Evolutionary conservation across 1,140 invertebrate genomes (phyloP).

Genomic region (Heliconius congener): DNA sequence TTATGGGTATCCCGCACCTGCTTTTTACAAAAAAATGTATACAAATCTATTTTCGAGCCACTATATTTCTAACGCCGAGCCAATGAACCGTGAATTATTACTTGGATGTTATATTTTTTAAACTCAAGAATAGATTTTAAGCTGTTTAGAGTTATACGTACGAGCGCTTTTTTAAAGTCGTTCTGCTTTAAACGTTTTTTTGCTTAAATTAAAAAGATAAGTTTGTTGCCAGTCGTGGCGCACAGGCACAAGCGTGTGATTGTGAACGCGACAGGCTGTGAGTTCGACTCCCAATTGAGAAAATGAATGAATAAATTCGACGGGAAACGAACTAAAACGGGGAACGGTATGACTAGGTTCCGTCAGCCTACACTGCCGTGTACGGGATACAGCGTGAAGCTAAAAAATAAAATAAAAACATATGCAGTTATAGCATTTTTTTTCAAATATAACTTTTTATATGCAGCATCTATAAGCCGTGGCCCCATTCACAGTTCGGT

Average conservation of each 20-base stretch:
- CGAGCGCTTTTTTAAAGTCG: neutral
- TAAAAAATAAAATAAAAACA: neutral
- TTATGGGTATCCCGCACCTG: conserved; percentile 53
- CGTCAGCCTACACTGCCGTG: no score
- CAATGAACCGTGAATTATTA: conserved; percentile 59
- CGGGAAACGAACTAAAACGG: no score
- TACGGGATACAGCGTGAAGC: no score
- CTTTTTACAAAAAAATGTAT: conserved; percentile 68
- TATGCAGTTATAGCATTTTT: neutral
- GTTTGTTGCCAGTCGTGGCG: no score
- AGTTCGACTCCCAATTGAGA: no score
- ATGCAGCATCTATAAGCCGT: conserved; percentile 47
- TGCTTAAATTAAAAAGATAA: neutral
- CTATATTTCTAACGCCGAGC: conserved; percentile 40
- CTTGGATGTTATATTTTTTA: conserved; percentile 46
- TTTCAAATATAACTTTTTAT: neutral
- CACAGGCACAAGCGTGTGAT: no score
- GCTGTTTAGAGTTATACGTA: neutral
- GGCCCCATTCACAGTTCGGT: conserved; percentile 57
- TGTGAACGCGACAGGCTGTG: no score
- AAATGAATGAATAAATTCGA: no score
- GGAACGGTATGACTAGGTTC: no score
- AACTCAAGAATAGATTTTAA: neutral
- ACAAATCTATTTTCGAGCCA: conserved; percentile 70
- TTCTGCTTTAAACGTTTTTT: neutral